Conservation (phyloP, 2,888 invertebrate species). For the Lasioglossum oenotherae region DNA sequence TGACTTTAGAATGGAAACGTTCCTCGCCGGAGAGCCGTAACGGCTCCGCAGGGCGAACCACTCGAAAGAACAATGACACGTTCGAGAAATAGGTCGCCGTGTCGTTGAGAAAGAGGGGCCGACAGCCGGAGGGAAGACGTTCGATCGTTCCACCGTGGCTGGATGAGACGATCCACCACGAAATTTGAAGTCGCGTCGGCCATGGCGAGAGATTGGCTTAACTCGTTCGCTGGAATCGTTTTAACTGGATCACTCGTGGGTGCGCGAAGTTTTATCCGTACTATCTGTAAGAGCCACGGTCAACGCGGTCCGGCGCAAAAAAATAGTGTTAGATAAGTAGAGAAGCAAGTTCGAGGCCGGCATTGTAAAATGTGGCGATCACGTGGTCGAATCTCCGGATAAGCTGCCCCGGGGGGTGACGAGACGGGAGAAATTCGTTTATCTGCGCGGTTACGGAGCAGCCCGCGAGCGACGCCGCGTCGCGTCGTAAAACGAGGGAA, state of each 20-base stretch:
- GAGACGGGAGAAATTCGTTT: constrained; percentile 54
- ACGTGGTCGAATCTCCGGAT: constrained; percentile 39
- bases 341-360: constrained; percentile 17
- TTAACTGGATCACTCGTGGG: background rate
- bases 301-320: background rate
- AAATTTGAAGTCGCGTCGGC: background rate
- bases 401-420: constrained; percentile 15
- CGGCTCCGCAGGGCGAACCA: background rate
- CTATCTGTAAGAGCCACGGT: background rate
- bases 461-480: constrained; percentile 31
- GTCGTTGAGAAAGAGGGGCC: background rate
- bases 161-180: background rate
- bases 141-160: background rate
- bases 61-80: constrained; percentile 3
- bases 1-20: background rate
- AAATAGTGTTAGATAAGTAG: constrained; percentile 30
- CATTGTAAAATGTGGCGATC: constrained; percentile 27
- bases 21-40: background rate
- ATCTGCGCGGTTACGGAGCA: constrained; percentile 33
- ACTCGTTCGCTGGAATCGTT: constrained; percentile 23
- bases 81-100: background rate
- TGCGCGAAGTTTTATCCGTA: background rate
- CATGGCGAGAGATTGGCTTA: background rate
- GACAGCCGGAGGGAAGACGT: background rate
- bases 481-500: constrained; percentile 67